These are phyloP conservation scores for Zelostemma sp. DNA, from an alignment of 1,140 invertebrate species.

Conservation along the genomic window DNA sequence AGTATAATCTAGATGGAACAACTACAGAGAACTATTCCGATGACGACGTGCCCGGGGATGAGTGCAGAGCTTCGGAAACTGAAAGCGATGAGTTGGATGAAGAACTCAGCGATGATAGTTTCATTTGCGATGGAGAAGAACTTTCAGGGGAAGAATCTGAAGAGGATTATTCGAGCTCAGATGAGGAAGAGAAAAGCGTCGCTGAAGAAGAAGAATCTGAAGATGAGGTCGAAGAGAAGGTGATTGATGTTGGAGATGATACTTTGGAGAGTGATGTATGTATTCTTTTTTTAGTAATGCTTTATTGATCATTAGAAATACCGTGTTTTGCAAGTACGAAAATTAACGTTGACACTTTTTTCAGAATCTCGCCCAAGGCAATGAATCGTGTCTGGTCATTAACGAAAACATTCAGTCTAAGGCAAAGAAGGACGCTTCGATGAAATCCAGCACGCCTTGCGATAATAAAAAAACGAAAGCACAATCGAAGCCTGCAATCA, in stretches of 20 bases:
- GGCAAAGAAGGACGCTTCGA: neutral
- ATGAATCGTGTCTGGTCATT: neutral
- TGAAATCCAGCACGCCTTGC: neutral
- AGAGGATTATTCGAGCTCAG: too few species aligned
- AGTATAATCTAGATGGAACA: slow-evolving; percentile 57
- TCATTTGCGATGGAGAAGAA: slow-evolving; percentile 52
- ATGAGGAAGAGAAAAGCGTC: slow-evolving; percentile 9
- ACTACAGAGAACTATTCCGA: slow-evolving; percentile 44
- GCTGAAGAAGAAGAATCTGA: slow-evolving; percentile 1
- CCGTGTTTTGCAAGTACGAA: too few species aligned
- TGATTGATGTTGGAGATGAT: slow-evolving; percentile 1
- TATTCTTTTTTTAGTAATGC: too few species aligned
- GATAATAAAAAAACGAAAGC: slow-evolving; percentile 5
- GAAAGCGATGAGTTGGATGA: slow-evolving; percentile 53
- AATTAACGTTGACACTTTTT: too few species aligned
- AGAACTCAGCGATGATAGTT: slow-evolving; percentile 50
- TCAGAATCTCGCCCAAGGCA: too few species aligned
- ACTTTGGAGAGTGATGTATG: neutral
- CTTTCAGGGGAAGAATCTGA: slow-evolving; percentile 19
- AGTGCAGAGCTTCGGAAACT: slow-evolving; percentile 57
- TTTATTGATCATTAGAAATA: too few species aligned
- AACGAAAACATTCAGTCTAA: neutral
- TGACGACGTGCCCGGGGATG: slow-evolving; percentile 54
- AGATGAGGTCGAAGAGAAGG: slow-evolving; percentile 2
- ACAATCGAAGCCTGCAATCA: too few species aligned